Base-by-base conservation (phyloP, 1,140 invertebrate genomes). In the Heliconius melpomene region DNA sequence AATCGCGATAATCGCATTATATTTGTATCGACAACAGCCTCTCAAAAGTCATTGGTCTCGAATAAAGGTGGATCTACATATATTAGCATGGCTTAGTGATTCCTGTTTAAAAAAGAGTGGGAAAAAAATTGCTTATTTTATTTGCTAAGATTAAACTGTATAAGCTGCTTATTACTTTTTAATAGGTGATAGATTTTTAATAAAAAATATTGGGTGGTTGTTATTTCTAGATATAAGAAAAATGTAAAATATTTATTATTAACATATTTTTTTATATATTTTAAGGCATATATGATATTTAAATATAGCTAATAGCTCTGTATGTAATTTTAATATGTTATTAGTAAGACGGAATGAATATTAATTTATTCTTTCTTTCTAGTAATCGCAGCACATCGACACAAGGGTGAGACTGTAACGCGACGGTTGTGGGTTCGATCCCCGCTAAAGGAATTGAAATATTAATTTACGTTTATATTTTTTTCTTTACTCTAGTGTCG, bases 1-100 rank as follows among this genome's bases (percentile, higher is more conserved):
- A 50, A 77, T 77, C 36, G 74, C 57, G 23, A 36, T 77, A 70
- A 52, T 77, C 75, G 60, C 13, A 77, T 77, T 77, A 77, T 77
- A 77, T 77, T 36, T 77, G 38, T 77, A 77, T 70, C 60, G 38
- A 50, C 32, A 0, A 36, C 38, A 71, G 60, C 75, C 75, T 71
- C 23, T 70, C 57, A 70, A 70, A 36, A 71, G 75, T 77, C 75
- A 71, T 60, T 70, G 75, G 71, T 77, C 75, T 66, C 50, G 52
- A 75, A 36, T 75, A 60, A 52, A 66, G 60, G 60, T 71, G 75
- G 75, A 60, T 72, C 75, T 66, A 66, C 60, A 66, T 66, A 66
- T 13, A 66, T 66, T 66, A 66, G 60, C 60, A 29, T 66, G 7
- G 26, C 26, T 26, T 18, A 66, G 26, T 29, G 29, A 66, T 16